A percentile compares a stretch with the other conserved stretches of the same genome.
Evolutionary conservation across 2,888 invertebrate species (phyloP).

Genomic region (Alloscopus bannaensis): DNA sequence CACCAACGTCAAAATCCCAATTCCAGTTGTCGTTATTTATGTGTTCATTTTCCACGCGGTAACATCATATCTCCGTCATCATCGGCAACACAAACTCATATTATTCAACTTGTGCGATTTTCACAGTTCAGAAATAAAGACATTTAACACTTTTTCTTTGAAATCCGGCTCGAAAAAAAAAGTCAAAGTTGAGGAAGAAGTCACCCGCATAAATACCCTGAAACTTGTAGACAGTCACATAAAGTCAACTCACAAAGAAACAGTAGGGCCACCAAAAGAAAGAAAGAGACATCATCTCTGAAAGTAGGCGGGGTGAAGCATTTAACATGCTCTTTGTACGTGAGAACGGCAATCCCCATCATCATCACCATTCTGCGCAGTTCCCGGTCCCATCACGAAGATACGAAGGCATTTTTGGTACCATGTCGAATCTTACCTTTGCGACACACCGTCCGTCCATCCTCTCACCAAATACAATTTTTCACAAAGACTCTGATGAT

Average conservation of each 20-base stretch:
- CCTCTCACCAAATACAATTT: background rate
- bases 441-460: conserved; percentile 45
- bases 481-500: background rate
- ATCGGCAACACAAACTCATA: background rate
- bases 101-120: conserved; percentile 53
- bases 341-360: conserved; percentile 21
- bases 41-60: conserved; percentile 1
- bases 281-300: conserved; percentile 57
- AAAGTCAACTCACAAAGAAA: conserved; percentile 47
- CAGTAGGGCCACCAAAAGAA: conserved; percentile 53
- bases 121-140: conserved; percentile 25
- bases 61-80: background rate
- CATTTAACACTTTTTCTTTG: conserved; percentile 22
- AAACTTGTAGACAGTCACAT: conserved; percentile 38
- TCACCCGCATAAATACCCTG: conserved; percentile 4
- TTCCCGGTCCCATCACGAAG: background rate
- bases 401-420: conserved; percentile 13
- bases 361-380: conserved; percentile 27
- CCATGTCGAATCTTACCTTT: conserved; percentile 50
- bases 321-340: conserved; percentile 39
- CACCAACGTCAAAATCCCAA: no score
- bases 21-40: background rate
- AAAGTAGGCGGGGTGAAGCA: conserved; percentile 46
- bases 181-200: conserved; percentile 28
- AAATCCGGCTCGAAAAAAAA: conserved; percentile 32